These are phyloP conservation scores for Pectinophora gossypiella DNA, from an alignment of 1,140 invertebrate species.

Conservation along the genomic window DNA sequence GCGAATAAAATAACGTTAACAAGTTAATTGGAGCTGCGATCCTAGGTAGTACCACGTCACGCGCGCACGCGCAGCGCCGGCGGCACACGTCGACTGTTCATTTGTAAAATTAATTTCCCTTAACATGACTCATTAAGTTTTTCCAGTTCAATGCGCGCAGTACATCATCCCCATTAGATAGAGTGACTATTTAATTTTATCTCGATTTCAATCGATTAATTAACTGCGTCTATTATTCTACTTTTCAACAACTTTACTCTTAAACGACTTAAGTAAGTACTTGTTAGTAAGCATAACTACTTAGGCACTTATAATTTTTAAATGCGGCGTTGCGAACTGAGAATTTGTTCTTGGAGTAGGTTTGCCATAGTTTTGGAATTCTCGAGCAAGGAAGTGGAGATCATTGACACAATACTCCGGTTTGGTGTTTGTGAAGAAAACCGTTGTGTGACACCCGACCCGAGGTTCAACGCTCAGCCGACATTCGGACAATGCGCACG, in stretches of 20 bases:
- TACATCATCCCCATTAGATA: not conserved
- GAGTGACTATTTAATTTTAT: too few species aligned
- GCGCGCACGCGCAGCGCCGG: not conserved
- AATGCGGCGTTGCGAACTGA: too few species aligned
- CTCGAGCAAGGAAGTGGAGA: conserved; percentile 26
- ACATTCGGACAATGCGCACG: conserved; percentile 21
- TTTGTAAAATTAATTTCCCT: not conserved
- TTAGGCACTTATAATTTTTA: too few species aligned
- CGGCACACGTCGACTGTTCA: not conserved
- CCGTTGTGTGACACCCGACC: conserved; percentile 42
- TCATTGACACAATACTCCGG: conserved; percentile 34
- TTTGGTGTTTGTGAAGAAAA: conserved; percentile 18
- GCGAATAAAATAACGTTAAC: not conserved
- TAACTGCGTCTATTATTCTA: too few species aligned
- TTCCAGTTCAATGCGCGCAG: not conserved
- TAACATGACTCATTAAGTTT: not conserved
- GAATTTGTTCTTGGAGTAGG: too few species aligned
- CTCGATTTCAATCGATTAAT: too few species aligned
- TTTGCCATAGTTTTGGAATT: not conserved
- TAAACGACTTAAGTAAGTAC: too few species aligned
- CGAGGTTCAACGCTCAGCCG: conserved; percentile 18
- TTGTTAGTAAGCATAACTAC: too few species aligned
- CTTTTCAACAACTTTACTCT: too few species aligned
- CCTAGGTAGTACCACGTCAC: too few species aligned
- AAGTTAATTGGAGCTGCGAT: not conserved